Base-by-base conservation (phyloP, 2,113 vertebrate genomes). In the Suncus etruscus region DNA sequence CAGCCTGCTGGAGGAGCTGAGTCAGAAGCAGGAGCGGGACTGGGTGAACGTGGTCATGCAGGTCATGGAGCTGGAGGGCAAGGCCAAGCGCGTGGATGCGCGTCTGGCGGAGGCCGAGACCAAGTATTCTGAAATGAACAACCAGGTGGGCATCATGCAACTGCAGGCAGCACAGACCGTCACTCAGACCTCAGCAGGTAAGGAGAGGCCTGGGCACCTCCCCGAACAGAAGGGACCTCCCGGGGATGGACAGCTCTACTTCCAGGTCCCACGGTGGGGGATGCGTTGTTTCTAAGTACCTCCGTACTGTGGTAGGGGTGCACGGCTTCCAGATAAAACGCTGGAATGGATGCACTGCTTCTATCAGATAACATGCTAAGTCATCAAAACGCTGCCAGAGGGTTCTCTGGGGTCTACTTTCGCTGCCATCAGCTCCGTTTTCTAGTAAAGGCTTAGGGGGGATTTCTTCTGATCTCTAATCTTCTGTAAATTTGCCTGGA, bases 101-200 rank as follows among this genome's bases (percentile, higher is more conserved):
- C 97, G 99, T 24, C 98, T 99, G 83, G 96, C 97, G 0, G 99
- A 99, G 1, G 99, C 98, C 0, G 99, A 99, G 97, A 98, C 98
- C 98, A 99, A 99, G 91, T 99, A 98, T 97, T 99, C 99, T 0
- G 98, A 99, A 74, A 99, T 99, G 97, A 99, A 99, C 98, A 99
- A 98, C 97, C 98, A 99, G 39, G 98, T 99, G 0, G 98, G 98
- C 92, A 99, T 99, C 96, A 99, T 99, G 98, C 99, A 99, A 93
- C 98, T 99, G 0, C 99, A 99, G 93, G 98, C 98, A 0, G 98
- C 98, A 0, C 98, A 99, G 96, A 98, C 98, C 0, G 97, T 98
- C 69, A 98, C 99, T 0, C 99, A 99, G 83, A 99, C 98, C 15
- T 99, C 98, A 0, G 98, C 98, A 98, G 99, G 99, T 99, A 98